These are phyloP conservation scores for Chinchilla lanigera DNA, from an alignment of 2,113 vertebrate genomes.

Conservation along the genomic window DNA sequence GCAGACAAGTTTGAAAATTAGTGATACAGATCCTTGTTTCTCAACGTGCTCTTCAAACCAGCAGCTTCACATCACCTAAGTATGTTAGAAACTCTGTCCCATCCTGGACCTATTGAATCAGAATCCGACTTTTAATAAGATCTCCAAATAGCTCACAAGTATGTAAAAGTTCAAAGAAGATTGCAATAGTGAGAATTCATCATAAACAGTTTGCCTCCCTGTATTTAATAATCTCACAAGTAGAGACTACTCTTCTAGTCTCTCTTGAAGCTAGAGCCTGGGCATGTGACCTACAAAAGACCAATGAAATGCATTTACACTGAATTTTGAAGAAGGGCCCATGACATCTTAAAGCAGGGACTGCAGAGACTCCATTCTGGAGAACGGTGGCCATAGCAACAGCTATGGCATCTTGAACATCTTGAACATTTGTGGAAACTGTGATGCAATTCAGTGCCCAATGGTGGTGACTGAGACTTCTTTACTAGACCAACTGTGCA, in stretches of 20 bases:
- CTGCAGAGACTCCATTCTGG: neutral
- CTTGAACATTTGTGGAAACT: neutral
- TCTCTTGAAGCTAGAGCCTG: neutral
- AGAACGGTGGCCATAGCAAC: neutral
- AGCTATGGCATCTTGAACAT: neutral
- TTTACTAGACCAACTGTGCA: neutral
- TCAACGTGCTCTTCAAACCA: neutral
- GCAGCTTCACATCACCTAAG: neutral
- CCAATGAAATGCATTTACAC: neutral
- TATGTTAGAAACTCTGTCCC: neutral
- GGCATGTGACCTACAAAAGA: neutral
- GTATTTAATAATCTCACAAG: neutral
- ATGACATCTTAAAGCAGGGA: neutral
- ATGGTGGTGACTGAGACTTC: neutral
- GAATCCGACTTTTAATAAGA: neutral
- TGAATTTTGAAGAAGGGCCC: neutral
- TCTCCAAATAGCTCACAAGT: neutral
- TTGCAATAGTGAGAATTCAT: neutral
- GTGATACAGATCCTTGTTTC: neutral
- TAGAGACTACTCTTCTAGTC: neutral
- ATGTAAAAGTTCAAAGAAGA: neutral
- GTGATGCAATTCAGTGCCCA: neutral
- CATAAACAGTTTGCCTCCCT: neutral
- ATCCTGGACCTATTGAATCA: neutral
- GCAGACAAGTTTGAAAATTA: constrained; percentile 26